Conservation (phyloP, 2,888 invertebrate genomes). For the Ypsolopha scabrella region DNA sequence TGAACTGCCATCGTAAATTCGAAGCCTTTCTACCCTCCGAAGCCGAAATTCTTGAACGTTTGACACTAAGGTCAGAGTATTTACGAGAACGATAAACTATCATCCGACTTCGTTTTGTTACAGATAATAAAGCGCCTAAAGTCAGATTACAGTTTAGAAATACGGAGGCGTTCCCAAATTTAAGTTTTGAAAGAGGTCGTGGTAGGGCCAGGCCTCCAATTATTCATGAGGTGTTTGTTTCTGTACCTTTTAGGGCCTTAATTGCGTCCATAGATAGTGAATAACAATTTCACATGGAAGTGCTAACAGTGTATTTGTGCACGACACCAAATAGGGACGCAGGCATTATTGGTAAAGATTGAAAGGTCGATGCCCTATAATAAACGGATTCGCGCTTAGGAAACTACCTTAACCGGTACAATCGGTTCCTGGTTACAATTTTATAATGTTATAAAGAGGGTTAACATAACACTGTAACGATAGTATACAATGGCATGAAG, state of each 20-base stretch:
- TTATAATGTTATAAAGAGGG: too few relatives aligned
- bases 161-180: neutral
- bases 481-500: too few relatives aligned
- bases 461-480: too few relatives aligned
- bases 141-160: neutral
- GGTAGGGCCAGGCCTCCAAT: neutral
- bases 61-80: neutral
- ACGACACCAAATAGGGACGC: neutral
- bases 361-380: constrained; percentile 1
- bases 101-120: neutral
- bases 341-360: neutral
- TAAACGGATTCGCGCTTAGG: neutral
- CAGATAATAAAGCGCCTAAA: neutral
- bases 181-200: neutral
- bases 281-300: constrained; percentile 2
- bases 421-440: too few relatives aligned
- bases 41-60: constrained; percentile 7
- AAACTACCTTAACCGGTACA: neutral
- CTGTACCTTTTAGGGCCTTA: constrained; percentile 1
- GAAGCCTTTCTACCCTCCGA: constrained; percentile 10
- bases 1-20: constrained; percentile 13
- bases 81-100: neutral
- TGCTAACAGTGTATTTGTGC: constrained; percentile 4
- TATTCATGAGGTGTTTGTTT: neutral
- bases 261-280: constrained; percentile 1